Conservation (phyloP, 1,140 invertebrate genomes). For the Elysia chlorotica region DNA sequence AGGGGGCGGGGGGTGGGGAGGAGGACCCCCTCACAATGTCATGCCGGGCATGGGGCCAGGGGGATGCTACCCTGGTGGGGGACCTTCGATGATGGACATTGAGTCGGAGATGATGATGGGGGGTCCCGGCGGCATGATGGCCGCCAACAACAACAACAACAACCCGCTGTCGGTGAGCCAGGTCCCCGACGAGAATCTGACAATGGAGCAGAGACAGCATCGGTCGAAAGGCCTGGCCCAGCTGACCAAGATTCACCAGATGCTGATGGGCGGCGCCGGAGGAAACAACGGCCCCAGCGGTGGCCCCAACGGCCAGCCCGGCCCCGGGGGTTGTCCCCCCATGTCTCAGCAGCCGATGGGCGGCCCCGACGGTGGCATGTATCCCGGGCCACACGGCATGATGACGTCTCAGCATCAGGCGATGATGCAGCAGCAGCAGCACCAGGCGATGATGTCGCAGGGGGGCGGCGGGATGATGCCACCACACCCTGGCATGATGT, state of each 20-base stretch:
- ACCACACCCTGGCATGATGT: conserved; percentile 38
- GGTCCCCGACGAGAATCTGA: conserved; percentile 91
- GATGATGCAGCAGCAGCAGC: conserved; percentile 46
- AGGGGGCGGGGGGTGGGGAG: conserved; percentile 11
- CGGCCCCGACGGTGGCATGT: too few relatives aligned
- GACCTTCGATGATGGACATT: conserved; percentile 43
- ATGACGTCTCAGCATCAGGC: conserved; percentile 47
- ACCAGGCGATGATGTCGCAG: conserved; percentile 38
- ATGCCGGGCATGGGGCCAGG: conserved; percentile 38
- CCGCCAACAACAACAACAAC: too few relatives aligned
- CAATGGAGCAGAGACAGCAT: conserved; percentile 86
- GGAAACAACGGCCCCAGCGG: conserved; percentile 2
- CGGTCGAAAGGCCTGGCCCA: conserved; percentile 16
- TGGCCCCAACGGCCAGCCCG: conserved; percentile 33
- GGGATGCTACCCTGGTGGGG: conserved; percentile 8
- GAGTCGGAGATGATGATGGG: conserved; percentile 42
- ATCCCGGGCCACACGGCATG: conserved; percentile 42
- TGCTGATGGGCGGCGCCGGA: conserved; percentile 18
- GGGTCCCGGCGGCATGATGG: conserved; percentile 33
- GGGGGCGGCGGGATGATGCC: conserved; percentile 49
- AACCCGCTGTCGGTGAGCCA: conserved; percentile 56
- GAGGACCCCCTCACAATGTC: conserved; percentile 27
- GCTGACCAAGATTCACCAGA: conserved; percentile 23
- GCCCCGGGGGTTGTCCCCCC: too few relatives aligned
- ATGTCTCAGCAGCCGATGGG: too few relatives aligned